Percentiles rank a stretch among this genome's conserved stretches.
phyloP scores from a whole-genome alignment of 2,888 invertebrate species.

The Lasiommata megera region DNA sequence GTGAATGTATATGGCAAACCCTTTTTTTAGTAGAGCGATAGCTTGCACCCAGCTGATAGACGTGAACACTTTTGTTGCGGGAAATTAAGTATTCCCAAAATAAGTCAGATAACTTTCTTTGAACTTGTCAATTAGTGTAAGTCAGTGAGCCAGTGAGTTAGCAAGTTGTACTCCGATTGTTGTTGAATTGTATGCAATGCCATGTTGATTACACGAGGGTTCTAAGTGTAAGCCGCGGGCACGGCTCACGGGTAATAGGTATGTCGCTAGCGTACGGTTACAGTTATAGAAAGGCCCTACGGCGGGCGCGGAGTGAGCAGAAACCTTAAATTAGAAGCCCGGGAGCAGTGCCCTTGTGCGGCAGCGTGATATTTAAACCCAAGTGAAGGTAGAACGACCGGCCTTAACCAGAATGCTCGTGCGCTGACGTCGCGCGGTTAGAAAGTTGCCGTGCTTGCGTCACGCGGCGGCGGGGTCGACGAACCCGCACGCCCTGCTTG shows the following conservation, averaged over 20 bases:
- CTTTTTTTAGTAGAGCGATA: no score
- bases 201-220: no score
- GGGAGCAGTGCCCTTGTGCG: slow-evolving; percentile 26
- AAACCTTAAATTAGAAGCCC: slow-evolving; percentile 8
- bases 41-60: no score
- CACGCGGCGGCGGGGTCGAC: slow-evolving; percentile 68
- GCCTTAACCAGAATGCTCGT: slow-evolving; percentile 67
- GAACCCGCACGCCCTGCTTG: slow-evolving; percentile 48
- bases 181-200: no score
- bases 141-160: no score
- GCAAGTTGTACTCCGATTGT: no score
- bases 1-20: no score
- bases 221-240: background rate
- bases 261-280: background rate
- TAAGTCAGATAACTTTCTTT: no score
- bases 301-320: background rate
- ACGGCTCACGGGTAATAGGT: background rate
- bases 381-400: slow-evolving; percentile 55
- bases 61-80: no score
- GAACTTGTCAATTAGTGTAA: no score
- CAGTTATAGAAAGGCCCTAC: slow-evolving; percentile 6
- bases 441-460: slow-evolving; percentile 78
- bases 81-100: no score
- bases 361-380: slow-evolving; percentile 30
- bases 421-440: slow-evolving; percentile 72